Evolutionary conservation across 1,140 invertebrate species (phyloP), one percentile per base, ranked within the genome.

Genomic region (Drosophila willistoni): DNA sequence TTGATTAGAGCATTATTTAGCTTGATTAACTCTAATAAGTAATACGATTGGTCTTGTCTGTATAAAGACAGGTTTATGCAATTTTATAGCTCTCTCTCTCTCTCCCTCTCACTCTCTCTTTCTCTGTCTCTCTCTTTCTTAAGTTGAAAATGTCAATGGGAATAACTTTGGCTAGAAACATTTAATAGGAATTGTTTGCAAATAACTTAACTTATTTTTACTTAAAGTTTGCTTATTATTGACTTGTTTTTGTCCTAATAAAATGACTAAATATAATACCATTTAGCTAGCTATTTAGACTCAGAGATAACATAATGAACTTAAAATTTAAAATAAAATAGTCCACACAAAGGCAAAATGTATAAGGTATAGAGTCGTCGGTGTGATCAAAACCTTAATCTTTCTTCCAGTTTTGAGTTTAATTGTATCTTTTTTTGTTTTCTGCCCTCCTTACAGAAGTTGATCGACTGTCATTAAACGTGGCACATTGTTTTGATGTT

Each of bases 21-120:
- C 68, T 74, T 77, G 77, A 84, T 84, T 85, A 85, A 62, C 70
- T 81, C 78, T 86, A 85, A 85, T 85, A 70, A 81, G 59, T 36
- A 68, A 59, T 64, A 14, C 47, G 33, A 54, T 42, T 14, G 29
- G 34, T 29, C 29, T 29, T 29, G 29, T 29, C 13, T 56, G 34
- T 19, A 3, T 60, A 39, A 55, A 42, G 25, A 44, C 61, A 39
- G 65, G 54, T 71, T 78, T 70, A 75, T 82, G 79, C 70, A 81
- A 73, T 61, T 65, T 65, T 9, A 33, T 57, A 12, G n/a, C 33
- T 36, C 7, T 9, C 25, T 44, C 7, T 14, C 17, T 1, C 14
- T 1, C 17, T 9, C 7, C 7, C 4, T 47, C 2, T 47, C 17
- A 12, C 44, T 10, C 3, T 44, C 14, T 7, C 5, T 1, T 1